A percentile compares a stretch with the other conserved stretches of the same genome.
These are phyloP conservation scores for Halesus radiatus DNA, from an alignment of 1,140 invertebrate species.

Conservation along the genomic window DNA sequence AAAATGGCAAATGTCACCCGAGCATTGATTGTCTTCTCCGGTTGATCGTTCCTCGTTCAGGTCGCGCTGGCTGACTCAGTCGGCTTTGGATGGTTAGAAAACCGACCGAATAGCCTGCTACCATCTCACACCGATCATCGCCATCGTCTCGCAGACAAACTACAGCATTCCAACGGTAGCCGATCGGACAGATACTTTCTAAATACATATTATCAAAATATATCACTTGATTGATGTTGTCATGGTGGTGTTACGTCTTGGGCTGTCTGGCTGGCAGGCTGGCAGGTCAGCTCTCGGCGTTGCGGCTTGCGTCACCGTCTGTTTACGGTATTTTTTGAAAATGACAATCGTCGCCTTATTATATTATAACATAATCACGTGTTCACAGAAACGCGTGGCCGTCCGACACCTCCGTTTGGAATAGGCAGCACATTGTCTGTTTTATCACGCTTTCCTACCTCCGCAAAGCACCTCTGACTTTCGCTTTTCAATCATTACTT, in stretches of 20 bases:
- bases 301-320: background rate
- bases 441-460: background rate
- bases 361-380: background rate
- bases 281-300: background rate
- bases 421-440: background rate
- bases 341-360: background rate
- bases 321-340: slow-evolving; percentile 8
- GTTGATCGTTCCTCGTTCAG: no score
- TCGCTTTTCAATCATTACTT: slow-evolving; percentile 29
- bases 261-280: background rate
- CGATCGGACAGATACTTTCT: slow-evolving; percentile 1
- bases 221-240: slow-evolving; percentile 11
- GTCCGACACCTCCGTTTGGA: background rate
- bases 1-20: slow-evolving; percentile 18
- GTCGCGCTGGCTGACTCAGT: background rate
- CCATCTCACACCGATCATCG: background rate
- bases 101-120: background rate
- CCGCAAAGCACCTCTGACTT: background rate
- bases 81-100: no score
- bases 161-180: background rate
- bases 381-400: background rate
- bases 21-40: background rate
- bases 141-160: background rate
- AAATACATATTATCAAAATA: background rate
- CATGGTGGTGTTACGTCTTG: background rate